Evolutionary conservation across 2,888 invertebrate genomes (phyloP), one percentile per base, ranked within the genome.

Genomic region (Drosophila seclusa): DNA sequence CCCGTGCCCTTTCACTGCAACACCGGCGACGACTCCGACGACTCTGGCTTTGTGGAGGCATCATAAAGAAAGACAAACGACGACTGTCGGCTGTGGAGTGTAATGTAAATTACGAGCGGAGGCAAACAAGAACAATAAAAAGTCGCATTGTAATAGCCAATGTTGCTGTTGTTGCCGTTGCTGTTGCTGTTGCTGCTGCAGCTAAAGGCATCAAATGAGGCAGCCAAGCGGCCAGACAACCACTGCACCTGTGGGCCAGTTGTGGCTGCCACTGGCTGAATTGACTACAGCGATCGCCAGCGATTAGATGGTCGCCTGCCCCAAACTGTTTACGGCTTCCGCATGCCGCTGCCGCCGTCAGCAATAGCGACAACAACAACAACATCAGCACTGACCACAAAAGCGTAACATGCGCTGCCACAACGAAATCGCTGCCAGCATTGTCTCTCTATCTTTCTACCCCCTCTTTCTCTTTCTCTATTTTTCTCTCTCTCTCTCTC

Each of bases 271-370:
- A 45, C 45, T 24, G 24, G 45, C 53, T 42, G 21, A 62, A n/a
- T 71, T 8, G 45, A 45, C 50, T 71, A 45, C 68, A 65, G 67
- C 80, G 74, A 72, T 77, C 69, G 69, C 42, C 73, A 38, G 67
- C 73, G 89, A 80, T 80, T 83, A 74, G 84, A 74, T 53, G 71
- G 71, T 50, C 66, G 65, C 53, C 53, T 83, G 74, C 73, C 72
- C 73, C 88, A 77, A 77, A 80, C 79, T 82, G 88, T 78, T 85
- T 79, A 89, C 83, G 76, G 86, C 83, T 85, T 85, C 84, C 84
- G 84, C 86, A 88, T 68, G 66, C 68, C 68, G 64, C 62, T 68
- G 66, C 68, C 62, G 64, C 62, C 62, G 38, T 53, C 68, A 61
- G 31, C 64, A 68, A 13, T 60, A 67, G 13, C 53, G 49, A 1